These are phyloP conservation scores for Eupeodes corollae DNA, from an alignment of 1,140 invertebrate species.

Conservation along the genomic window DNA sequence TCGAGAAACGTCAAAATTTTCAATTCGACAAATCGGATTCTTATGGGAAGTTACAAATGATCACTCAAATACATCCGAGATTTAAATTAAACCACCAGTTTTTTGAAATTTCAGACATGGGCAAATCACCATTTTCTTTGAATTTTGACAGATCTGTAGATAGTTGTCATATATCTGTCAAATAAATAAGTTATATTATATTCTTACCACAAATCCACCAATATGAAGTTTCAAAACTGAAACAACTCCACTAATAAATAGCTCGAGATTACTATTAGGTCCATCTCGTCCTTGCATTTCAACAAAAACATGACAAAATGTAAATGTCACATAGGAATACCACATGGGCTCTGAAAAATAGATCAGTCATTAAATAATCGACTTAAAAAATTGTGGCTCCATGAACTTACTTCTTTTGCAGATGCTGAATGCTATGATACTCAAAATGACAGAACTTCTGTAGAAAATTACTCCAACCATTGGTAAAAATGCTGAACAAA, in stretches of 20 bases:
- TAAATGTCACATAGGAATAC: slow-evolving; percentile 52
- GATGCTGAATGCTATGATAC: slow-evolving; percentile 12
- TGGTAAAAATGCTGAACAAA: slow-evolving; percentile 27
- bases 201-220: slow-evolving; percentile 28
- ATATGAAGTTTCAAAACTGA: slow-evolving; percentile 35
- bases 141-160: no score
- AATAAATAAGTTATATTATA: no score
- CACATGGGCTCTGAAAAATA: slow-evolving; percentile 43
- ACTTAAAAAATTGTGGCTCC: no score
- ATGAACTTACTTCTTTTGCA: slow-evolving; percentile 14
- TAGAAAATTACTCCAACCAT: slow-evolving; percentile 32
- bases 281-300: slow-evolving; percentile 56
- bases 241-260: slow-evolving; percentile 41
- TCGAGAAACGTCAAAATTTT: no score
- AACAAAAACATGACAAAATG: slow-evolving; percentile 53
- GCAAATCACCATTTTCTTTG: no score
- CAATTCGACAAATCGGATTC: no score
- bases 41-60: no score
- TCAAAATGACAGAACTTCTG: slow-evolving; percentile 22
- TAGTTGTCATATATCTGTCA: no score
- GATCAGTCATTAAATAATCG: no score
- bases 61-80: no score
- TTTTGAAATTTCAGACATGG: no score
- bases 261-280: slow-evolving; percentile 46
- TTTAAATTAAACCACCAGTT: no score